A percentile compares a stretch with the other conserved stretches of the same genome.
Evolutionary conservation across 2,797 vertebrate genomes (phyloP).

Genomic region (Echeneis naucrates): DNA sequence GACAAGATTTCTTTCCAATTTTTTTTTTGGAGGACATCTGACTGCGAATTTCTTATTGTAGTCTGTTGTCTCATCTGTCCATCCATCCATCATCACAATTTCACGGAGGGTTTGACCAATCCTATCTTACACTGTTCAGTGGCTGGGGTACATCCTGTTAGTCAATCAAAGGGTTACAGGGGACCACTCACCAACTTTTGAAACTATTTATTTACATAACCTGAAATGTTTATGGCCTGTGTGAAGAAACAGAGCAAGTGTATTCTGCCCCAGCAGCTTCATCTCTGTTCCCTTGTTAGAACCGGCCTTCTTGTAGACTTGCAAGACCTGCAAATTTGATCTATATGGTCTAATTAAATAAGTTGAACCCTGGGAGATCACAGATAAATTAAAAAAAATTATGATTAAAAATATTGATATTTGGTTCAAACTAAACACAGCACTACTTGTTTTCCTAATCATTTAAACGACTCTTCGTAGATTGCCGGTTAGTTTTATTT

Average conservation of each 20-base stretch:
- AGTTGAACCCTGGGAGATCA: not conserved
- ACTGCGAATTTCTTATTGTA: not conserved
- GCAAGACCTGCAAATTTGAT: too few relatives aligned
- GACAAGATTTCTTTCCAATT: not conserved
- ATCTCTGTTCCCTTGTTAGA: too few relatives aligned
- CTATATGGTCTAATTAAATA: not conserved
- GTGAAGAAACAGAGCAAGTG: not conserved
- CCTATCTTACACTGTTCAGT: not conserved
- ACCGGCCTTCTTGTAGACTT: too few relatives aligned
- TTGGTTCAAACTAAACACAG: slow-evolving; percentile 1
- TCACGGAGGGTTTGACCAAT: not conserved
- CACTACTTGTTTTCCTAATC: slow-evolving; percentile 1
- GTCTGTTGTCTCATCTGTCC: not conserved
- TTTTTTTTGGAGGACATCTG: not conserved
- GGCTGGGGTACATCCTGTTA: not conserved
- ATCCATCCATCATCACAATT: not conserved
- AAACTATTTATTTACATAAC: not conserved
- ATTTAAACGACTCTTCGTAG: slow-evolving; percentile 3
- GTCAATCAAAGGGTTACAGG: not conserved
- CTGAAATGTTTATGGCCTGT: not conserved
- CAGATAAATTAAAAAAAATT: not conserved
- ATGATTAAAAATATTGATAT: not conserved
- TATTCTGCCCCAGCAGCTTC: not conserved
- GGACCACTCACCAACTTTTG: too few relatives aligned
- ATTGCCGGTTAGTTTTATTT: slow-evolving; percentile 34